A percentile compares a stretch with the other conserved stretches of the same genome.
These are phyloP conservation scores for Takifugu rubripes DNA, from an alignment of 2,797 vertebrate genomes.

Conservation along the genomic window DNA sequence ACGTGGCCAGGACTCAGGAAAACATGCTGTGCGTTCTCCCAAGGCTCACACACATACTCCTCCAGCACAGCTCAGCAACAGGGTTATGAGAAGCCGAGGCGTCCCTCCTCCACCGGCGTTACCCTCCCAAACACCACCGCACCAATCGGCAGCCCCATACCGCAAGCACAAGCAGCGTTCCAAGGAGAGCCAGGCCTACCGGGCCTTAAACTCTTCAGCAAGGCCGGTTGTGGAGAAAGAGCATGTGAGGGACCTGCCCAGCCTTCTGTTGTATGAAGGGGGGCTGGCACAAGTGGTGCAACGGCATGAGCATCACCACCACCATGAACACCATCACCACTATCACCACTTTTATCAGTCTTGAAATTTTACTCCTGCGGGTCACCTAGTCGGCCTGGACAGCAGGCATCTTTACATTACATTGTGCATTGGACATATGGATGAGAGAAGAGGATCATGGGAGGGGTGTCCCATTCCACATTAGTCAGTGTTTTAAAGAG, in stretches of 20 bases:
- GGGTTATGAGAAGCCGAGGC: conserved; percentile 81
- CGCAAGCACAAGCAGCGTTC: conserved; percentile 92
- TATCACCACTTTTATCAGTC: conserved; percentile 99
- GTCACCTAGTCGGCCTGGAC: conserved; percentile 8
- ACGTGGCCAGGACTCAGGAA: conserved; percentile 65
- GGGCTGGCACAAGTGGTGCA: conserved; percentile 90
- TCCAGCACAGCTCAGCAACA: conserved; percentile 70
- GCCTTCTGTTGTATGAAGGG: conserved; percentile 88
- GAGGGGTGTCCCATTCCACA: conserved; percentile 62
- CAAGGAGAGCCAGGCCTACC: conserved; percentile 85
- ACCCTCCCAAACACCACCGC: conserved; percentile 80
- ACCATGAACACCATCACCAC: conserved; percentile 98
- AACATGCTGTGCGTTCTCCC: conserved; percentile 78
- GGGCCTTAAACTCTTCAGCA: conserved; percentile 74
- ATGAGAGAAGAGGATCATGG: conserved; percentile 27
- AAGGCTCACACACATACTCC: conserved; percentile 83
- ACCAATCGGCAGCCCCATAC: conserved; percentile 84
- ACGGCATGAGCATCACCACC: conserved; percentile 96
- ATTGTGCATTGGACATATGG: conserved; percentile 16
- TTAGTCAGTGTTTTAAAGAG: conserved; percentile 52
- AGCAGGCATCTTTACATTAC: conserved; percentile 32
- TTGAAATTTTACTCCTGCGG: conserved; percentile 64
- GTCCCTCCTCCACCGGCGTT: conserved; percentile 75
- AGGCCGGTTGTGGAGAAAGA: conserved; percentile 86
- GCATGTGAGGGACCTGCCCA: conserved; percentile 87